Conservation (phyloP, 1,140 invertebrate genomes). For the Meloidogyne hapla region DNA sequence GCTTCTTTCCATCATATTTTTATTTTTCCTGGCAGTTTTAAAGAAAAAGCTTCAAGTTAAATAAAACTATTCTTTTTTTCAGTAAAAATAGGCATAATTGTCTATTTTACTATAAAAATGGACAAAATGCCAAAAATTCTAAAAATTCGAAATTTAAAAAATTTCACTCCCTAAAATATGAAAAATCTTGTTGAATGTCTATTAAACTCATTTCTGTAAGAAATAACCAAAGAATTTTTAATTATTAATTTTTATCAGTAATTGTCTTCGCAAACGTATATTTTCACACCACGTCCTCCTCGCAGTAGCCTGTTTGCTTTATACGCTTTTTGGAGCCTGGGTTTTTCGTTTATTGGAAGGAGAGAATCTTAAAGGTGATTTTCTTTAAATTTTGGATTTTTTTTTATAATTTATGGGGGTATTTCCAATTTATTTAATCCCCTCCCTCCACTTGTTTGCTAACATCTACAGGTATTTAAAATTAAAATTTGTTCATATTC, state of each 20-base stretch:
- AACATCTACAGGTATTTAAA: too few relatives aligned
- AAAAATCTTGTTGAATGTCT: neutral
- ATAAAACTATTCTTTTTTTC: neutral
- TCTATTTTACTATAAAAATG: neutral
- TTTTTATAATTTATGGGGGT: too few relatives aligned
- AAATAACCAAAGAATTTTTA: neutral
- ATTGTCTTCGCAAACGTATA: neutral
- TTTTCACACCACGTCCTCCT: slow-evolving; percentile 24
- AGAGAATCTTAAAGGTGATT: slow-evolving; percentile 11
- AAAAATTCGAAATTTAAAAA: neutral
- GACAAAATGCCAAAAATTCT: neutral
- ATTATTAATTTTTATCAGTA: too few relatives aligned
- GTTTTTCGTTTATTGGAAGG: slow-evolving; percentile 25
- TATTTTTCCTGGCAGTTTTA: neutral
- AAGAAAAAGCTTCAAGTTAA: neutral
- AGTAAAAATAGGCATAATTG: neutral
- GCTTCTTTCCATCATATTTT: neutral
- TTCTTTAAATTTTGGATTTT: too few relatives aligned
- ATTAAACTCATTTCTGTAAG: neutral
- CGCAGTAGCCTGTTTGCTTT: slow-evolving; percentile 18
- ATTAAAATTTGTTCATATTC: too few relatives aligned
- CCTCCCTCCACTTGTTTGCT: too few relatives aligned
- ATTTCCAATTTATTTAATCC: too few relatives aligned
- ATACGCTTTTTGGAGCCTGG: slow-evolving; percentile 17
- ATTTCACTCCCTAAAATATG: neutral